A percentile compares a stretch with the other conserved stretches of the same genome.
Evolutionary conservation across 2,797 vertebrate species (phyloP).

Genomic region (Perodicticus potto): DNA sequence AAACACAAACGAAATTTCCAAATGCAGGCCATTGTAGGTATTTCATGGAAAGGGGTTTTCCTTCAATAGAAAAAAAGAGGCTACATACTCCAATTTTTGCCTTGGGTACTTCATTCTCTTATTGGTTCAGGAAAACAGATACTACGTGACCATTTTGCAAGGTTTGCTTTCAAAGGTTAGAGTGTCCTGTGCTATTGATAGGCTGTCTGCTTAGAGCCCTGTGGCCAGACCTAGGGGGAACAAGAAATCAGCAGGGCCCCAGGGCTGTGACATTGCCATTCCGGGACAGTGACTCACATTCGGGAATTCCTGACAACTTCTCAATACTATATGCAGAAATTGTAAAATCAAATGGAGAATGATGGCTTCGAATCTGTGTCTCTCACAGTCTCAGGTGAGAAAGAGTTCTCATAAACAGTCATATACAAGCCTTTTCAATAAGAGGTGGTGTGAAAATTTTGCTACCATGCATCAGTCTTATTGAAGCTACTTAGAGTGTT

Average conservation of each 20-base stretch:
- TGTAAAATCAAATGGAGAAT: neutral
- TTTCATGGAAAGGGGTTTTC: neutral
- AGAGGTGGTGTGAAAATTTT: conserved; percentile 1
- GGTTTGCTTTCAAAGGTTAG: neutral
- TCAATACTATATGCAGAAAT: neutral
- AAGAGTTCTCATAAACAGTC: conserved; percentile 32
- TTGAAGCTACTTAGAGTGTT: neutral
- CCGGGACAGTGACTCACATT: neutral
- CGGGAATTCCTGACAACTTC: neutral
- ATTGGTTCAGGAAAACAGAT: conserved; percentile 21
- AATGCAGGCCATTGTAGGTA: neutral
- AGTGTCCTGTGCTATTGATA: neutral
- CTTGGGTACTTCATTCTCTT: neutral
- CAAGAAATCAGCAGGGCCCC: neutral
- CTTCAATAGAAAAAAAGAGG: neutral
- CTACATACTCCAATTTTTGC: neutral
- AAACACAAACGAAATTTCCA: conserved; percentile 3
- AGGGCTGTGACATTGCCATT: neutral
- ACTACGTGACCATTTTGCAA: neutral
- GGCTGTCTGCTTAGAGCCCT: neutral
- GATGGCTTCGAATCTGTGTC: neutral
- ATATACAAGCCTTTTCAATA: conserved; percentile 24
- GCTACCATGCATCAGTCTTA: neutral
- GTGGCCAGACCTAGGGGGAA: neutral
- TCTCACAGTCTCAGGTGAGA: neutral